These are phyloP conservation scores for Dascillus cervinus DNA, from an alignment of 2,888 invertebrate species.

Conservation along the genomic window DNA sequence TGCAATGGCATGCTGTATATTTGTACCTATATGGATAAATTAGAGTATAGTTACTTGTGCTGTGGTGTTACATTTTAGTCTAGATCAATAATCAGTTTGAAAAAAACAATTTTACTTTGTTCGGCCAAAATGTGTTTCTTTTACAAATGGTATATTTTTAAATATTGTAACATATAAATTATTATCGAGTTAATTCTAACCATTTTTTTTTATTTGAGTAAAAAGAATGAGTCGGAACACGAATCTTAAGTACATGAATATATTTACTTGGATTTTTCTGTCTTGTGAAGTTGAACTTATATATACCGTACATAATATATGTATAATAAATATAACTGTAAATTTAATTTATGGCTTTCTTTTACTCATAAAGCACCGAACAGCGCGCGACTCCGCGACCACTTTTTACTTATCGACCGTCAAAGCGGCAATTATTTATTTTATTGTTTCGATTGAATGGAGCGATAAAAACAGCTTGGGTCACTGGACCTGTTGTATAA, in stretches of 20 bases:
- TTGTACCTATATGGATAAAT: constrained; percentile 46
- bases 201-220: constrained; percentile 6
- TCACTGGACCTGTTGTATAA: no score
- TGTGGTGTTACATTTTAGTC: constrained; percentile 46
- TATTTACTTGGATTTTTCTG: constrained; percentile 30
- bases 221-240: constrained; percentile 8
- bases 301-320: constrained; percentile 42
- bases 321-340: constrained; percentile 45
- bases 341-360: constrained; percentile 25
- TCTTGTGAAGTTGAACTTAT: constrained; percentile 44
- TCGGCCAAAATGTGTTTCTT: constrained; percentile 14
- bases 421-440: no score
- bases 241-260: constrained; percentile 10
- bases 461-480: no score
- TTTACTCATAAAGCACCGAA: no score
- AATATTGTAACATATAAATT: constrained; percentile 11
- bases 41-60: constrained; percentile 45
- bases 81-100: constrained; percentile 37
- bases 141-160: constrained; percentile 9
- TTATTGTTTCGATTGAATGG: no score
- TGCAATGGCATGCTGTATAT: constrained; percentile 42
- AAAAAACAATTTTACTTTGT: constrained; percentile 18
- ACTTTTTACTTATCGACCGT: no score
- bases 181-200: background rate
- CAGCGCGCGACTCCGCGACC: no score